Conservation (phyloP, 2,113 vertebrate genomes). For the Ochotona princeps region DNA sequence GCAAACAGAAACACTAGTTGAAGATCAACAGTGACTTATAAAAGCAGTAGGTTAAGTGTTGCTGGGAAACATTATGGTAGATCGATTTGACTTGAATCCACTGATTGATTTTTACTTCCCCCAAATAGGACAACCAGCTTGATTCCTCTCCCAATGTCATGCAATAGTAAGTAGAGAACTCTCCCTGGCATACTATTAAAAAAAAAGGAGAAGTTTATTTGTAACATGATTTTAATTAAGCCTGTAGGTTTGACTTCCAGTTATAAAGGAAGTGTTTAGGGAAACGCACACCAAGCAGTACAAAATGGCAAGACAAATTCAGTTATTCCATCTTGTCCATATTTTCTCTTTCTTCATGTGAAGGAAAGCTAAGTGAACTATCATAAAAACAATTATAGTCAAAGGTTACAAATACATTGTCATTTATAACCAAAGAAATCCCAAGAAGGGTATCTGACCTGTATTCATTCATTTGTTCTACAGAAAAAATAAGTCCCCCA, state of each 20-base stretch:
- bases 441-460: neutral
- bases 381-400: neutral
- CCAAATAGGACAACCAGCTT: neutral
- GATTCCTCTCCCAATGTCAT: neutral
- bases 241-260: neutral
- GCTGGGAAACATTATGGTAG: neutral
- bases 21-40: neutral
- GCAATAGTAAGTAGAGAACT: neutral
- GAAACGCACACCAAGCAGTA: neutral
- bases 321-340: neutral
- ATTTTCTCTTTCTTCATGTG: conserved; percentile 19
- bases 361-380: neutral
- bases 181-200: neutral
- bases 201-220: neutral
- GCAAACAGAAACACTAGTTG: neutral
- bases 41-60: neutral
- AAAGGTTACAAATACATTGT: neutral
- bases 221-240: conserved; percentile 28
- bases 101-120: neutral
- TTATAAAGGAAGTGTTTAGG: conserved; percentile 1
- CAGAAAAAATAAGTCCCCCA: neutral
- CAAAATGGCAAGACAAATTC: neutral
- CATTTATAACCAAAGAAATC: conserved; percentile 4
- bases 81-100: neutral
- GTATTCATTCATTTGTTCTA: neutral